These are phyloP conservation scores for Acanthornis magna DNA, from an alignment of 2,797 vertebrate genomes.

Conservation along the genomic window DNA sequence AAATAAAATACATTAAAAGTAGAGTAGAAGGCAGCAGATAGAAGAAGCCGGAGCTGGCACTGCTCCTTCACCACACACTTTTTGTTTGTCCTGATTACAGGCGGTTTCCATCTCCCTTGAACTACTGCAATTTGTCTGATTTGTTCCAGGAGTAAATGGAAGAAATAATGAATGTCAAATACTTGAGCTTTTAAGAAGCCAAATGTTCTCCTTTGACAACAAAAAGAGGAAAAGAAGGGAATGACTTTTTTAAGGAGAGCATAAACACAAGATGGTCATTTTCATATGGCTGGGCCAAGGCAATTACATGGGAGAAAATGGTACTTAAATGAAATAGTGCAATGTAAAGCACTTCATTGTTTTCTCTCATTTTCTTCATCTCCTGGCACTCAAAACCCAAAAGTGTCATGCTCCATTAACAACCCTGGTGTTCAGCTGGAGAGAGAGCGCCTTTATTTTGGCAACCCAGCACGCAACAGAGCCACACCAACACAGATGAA, in stretches of 20 bases:
- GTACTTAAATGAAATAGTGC: neutral
- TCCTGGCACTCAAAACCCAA: neutral
- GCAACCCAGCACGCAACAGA: neutral
- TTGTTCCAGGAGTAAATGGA: neutral
- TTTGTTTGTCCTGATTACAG: neutral
- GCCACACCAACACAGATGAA: fast-evolving
- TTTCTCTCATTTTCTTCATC: neutral
- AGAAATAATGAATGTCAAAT: neutral
- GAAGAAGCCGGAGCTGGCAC: neutral
- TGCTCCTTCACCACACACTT: neutral
- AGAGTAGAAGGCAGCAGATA: neutral
- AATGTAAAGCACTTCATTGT: neutral
- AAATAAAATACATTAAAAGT: neutral
- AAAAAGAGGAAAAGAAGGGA: neutral
- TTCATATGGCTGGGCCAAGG: neutral
- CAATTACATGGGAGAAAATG: neutral
- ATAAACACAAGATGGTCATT: slow-evolving; percentile 3
- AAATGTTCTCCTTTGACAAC: neutral
- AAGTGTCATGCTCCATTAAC: neutral
- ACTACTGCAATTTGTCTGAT: neutral
- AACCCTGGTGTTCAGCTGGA: neutral
- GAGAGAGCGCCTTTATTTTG: neutral
- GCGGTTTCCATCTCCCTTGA: neutral
- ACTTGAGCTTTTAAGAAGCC: neutral
- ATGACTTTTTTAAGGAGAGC: neutral